Evolutionary conservation across 2,888 invertebrate species (phyloP), one percentile per base, ranked within the genome.

Genomic region (Ophioninae sp.): DNA sequence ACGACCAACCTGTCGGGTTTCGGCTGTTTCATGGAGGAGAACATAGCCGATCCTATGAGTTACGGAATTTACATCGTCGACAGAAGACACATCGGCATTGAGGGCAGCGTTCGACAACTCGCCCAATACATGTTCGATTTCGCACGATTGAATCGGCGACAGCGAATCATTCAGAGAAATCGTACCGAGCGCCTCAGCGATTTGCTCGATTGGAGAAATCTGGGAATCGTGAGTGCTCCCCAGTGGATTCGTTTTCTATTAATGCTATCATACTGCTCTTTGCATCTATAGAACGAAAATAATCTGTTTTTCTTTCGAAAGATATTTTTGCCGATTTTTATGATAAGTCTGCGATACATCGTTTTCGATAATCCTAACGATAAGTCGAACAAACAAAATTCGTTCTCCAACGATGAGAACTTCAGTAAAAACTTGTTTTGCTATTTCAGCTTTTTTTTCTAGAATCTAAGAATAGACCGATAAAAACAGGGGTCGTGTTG

Each of bases 31-130:
- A 99, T 99, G 98, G 96, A 98, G 89, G 98, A 99, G 88, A 98
- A 99, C 92, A 97, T 99, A 81, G 97, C 98, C 0, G 99, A 99
- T 93, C 99, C 99, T 0, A 97, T 97, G 95, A 98, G 98, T 1
- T 99, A 99, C 92, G 99, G 99, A 68, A 99, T 99, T 88, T 99
- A 99, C 93, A 98, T 99, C 63, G 98, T 99, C 23, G 99, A 99
- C 93, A 94, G 99, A 17, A 95, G 99, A 77, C 97, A 95, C 92
- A 98, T 98, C 87, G 96, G 96, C 5, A 93, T 98, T 0, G 99
- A 99, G 92, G 97, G 97, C 71, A 97, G 98, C 44, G 96, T 99
- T 2, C 97, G 97, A 87, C 98, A 99, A 90, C 94, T 99, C 13
- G 96, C 98, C 0, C 96, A 95, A 87, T 98, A 95, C 90, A 98